phyloP scores from a whole-genome alignment of 2,113 vertebrate species.

The Phylloscopus trochilus region DNA sequence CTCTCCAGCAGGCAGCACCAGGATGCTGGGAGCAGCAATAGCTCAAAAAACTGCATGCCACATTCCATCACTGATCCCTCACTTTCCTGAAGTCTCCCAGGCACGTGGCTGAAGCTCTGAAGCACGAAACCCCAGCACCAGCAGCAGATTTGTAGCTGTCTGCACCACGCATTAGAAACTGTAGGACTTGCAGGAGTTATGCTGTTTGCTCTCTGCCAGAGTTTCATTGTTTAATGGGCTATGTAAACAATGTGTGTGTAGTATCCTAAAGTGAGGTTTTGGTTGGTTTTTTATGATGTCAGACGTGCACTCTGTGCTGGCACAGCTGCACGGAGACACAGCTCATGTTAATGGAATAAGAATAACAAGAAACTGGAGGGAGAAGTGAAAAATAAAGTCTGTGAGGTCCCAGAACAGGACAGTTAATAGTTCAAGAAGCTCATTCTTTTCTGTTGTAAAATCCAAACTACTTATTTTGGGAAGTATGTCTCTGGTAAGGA shows the following conservation, averaged over 20 bases:
- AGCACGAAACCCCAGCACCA: background rate
- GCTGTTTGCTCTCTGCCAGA: background rate
- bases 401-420: background rate
- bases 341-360: background rate
- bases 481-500: background rate
- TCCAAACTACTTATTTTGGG: background rate
- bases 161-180: background rate
- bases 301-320: background rate
- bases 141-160: background rate
- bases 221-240: background rate
- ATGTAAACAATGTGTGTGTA: background rate
- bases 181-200: accelerated
- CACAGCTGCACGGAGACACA: background rate
- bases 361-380: background rate
- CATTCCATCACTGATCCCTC: conserved; percentile 43
- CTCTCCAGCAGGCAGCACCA: conserved; percentile 12
- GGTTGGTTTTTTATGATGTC: background rate
- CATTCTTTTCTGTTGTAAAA: background rate
- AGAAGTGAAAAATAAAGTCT: background rate
- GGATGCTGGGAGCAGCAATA: conserved; percentile 58
- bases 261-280: background rate
- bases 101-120: background rate
- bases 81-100: conserved; percentile 12
- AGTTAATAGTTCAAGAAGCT: background rate
- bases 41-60: conserved; percentile 12